Conservation (phyloP, 1,140 invertebrate species). For the Pentalonia nigronervosa region DNA sequence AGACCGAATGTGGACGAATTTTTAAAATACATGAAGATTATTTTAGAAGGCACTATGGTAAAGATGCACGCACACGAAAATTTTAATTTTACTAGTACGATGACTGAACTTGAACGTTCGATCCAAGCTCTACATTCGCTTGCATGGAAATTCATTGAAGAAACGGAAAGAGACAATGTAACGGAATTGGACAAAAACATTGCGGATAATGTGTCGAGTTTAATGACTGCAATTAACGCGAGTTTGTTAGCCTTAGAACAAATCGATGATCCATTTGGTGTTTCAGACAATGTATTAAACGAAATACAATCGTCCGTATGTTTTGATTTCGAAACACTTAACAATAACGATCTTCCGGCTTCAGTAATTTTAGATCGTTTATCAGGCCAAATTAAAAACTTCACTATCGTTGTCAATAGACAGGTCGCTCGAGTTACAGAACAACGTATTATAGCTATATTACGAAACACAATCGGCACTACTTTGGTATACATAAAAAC, state of each 20-base stretch:
- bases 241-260: constrained; percentile 39
- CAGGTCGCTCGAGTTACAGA: constrained; percentile 7
- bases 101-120: neutral
- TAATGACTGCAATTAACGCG: constrained; percentile 51
- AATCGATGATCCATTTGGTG: constrained; percentile 43
- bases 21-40: constrained; percentile 53
- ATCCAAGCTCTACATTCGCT: constrained; percentile 25
- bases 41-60: constrained; percentile 20
- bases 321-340: constrained; percentile 14
- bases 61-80: neutral
- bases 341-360: neutral
- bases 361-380: neutral
- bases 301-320: constrained; percentile 28
- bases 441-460: constrained; percentile 27
- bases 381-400: neutral
- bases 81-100: neutral
- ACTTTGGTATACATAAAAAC: constrained; percentile 20
- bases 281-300: constrained; percentile 34
- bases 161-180: neutral
- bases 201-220: neutral
- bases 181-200: constrained; percentile 13
- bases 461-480: constrained; percentile 33
- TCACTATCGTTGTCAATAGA: neutral
- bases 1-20: constrained; percentile 1
- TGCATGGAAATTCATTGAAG: constrained; percentile 36